Evolutionary conservation across 2,888 invertebrate species (phyloP).

Genomic region (Dynastes grantii): DNA sequence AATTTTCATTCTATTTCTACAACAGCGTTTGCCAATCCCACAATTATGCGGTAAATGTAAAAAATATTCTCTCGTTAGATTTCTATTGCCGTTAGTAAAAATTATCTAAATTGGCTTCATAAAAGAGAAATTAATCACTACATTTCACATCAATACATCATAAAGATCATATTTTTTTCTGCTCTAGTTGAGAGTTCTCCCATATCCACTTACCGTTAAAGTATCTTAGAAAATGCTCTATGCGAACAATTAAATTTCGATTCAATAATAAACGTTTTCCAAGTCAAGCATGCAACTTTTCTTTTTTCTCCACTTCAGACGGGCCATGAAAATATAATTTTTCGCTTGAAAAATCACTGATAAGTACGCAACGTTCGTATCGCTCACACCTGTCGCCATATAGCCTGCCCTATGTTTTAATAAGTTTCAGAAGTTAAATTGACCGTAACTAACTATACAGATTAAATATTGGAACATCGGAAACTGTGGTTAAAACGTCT

Average conservation of each 20-base stretch:
- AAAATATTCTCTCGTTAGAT: background rate
- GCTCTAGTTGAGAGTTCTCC: background rate
- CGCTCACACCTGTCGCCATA: conserved; percentile 31
- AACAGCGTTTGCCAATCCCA: too few relatives aligned
- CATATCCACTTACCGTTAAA: conserved; percentile 7
- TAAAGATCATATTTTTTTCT: conserved; percentile 8
- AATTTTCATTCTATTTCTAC: too few relatives aligned
- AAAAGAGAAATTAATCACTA: conserved; percentile 11
- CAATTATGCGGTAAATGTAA: background rate
- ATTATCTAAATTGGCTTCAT: conserved; percentile 1
- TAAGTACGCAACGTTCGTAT: conserved; percentile 34
- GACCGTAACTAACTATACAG: conserved; percentile 37
- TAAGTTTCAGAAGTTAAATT: conserved; percentile 45
- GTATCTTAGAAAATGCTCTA: conserved; percentile 23
- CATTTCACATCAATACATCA: background rate
- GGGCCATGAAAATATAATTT: conserved; percentile 36
- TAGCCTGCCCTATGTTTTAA: conserved; percentile 27
- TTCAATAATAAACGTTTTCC: conserved; percentile 30
- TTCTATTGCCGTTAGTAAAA: conserved; percentile 1
- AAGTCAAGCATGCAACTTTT: conserved; percentile 32
- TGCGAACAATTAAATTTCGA: conserved; percentile 24
- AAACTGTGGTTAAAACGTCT: conserved; percentile 32
- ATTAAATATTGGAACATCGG: conserved; percentile 40
- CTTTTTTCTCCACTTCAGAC: conserved; percentile 22
- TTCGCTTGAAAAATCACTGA: conserved; percentile 44